Conservation (phyloP, 2,888 invertebrate species). For the Lasioglossum zephyrum region DNA sequence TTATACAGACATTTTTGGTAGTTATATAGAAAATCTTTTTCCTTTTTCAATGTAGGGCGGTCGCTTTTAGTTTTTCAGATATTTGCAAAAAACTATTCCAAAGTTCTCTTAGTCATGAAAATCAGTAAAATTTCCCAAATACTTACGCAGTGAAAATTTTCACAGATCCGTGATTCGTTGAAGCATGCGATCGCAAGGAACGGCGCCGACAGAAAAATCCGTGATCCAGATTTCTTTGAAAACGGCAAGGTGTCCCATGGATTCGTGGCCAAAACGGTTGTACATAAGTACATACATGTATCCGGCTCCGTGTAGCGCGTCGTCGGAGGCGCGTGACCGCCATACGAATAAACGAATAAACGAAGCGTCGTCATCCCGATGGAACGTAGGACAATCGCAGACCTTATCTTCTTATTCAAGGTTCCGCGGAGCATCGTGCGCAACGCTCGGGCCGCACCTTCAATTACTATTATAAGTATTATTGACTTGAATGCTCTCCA, state of each 20-base stretch:
- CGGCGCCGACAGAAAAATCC: not conserved
- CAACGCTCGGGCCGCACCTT: constrained; percentile 27
- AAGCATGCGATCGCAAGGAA: not conserved
- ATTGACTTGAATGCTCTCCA: constrained; percentile 13
- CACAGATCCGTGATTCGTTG: no score
- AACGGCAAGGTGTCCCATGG: not conserved
- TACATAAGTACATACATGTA: no score
- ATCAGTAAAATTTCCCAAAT: no score
- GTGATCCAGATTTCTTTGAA: not conserved
- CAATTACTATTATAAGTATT: constrained; percentile 37
- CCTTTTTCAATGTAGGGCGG: no score
- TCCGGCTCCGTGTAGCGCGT: not conserved
- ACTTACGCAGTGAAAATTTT: no score
- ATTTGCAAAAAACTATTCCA: no score
- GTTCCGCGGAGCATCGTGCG: constrained; percentile 18
- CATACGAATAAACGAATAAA: constrained; percentile 34
- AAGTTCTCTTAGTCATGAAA: no score
- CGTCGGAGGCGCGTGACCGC: constrained; percentile 4
- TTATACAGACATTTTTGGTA: no score
- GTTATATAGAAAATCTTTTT: no score
- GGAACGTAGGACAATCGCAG: constrained; percentile 38
- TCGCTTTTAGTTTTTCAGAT: no score
- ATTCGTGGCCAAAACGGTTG: not conserved
- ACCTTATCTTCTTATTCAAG: constrained; percentile 40
- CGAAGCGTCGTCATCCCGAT: constrained; percentile 37